These are phyloP conservation scores for Rhinolophus sinicus DNA, from an alignment of 2,113 vertebrate genomes.

Conservation along the genomic window DNA sequence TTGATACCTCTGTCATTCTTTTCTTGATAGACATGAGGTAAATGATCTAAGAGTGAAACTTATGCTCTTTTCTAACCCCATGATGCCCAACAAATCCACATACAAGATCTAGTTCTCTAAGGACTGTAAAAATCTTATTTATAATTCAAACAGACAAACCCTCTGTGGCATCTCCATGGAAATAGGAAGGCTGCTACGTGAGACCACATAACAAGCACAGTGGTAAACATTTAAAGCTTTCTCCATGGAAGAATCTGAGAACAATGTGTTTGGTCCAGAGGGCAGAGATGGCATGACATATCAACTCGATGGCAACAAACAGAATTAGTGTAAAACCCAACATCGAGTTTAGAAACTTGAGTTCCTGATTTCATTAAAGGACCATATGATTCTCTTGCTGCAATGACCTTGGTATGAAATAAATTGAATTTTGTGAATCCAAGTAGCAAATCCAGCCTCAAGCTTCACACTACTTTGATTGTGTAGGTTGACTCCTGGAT, in stretches of 20 bases:
- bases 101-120: not conserved
- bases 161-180: not conserved
- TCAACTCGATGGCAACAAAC: not conserved
- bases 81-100: not conserved
- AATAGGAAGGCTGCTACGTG: not conserved
- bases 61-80: not conserved
- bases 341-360: not conserved
- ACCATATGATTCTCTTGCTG: not conserved
- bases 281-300: not conserved
- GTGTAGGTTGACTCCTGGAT: not conserved
- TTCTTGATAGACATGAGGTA: not conserved
- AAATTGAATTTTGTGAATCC: not conserved
- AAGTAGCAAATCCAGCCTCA: not conserved
- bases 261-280: not conserved
- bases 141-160: not conserved
- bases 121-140: not conserved
- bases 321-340: not conserved
- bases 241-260: not conserved
- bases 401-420: not conserved
- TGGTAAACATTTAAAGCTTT: not conserved
- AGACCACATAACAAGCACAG: not conserved
- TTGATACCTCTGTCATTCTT: not conserved
- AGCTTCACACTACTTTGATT: not conserved
- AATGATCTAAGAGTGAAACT: not conserved
- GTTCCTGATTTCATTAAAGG: not conserved